Percentiles rank a stretch among this genome's conserved stretches.
Conservation (phyloP, 2,797 vertebrate genomes). For the Orestias chungarensis region DNA sequence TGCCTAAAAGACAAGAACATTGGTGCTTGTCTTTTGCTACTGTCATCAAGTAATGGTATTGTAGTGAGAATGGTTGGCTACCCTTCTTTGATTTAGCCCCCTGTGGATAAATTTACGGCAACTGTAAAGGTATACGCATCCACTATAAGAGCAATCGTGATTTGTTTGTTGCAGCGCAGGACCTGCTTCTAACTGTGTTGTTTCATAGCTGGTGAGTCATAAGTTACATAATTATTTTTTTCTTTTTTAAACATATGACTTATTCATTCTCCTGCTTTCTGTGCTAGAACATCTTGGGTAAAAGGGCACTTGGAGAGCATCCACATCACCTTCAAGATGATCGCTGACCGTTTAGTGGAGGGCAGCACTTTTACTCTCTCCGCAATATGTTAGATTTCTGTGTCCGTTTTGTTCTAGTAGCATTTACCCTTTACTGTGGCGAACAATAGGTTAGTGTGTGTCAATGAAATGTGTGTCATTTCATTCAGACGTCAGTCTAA, state of each 20-base stretch:
- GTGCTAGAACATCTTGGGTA: slow-evolving; percentile 37
- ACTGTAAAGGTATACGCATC: slow-evolving; percentile 39
- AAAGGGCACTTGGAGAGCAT: slow-evolving; percentile 36
- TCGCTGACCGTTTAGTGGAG: background rate
- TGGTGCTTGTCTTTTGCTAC: too few species aligned
- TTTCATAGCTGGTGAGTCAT: slow-evolving; percentile 74
- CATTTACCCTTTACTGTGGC: slow-evolving; percentile 24
- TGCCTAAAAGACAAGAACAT: slow-evolving; percentile 27
- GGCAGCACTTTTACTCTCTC: slow-evolving; percentile 29
- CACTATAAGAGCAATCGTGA: slow-evolving; percentile 27
- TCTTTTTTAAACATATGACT: slow-evolving; percentile 70
- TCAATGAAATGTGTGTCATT: slow-evolving; percentile 8
- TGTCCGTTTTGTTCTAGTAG: slow-evolving; percentile 14
- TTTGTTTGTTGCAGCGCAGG: slow-evolving; percentile 46
- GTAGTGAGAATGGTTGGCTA: slow-evolving; percentile 31
- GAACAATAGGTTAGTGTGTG: slow-evolving; percentile 25
- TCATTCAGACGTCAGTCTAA: slow-evolving; percentile 24
- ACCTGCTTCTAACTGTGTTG: slow-evolving; percentile 53
- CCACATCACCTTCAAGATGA: slow-evolving; percentile 27
- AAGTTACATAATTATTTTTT: slow-evolving; percentile 77
- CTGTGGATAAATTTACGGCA: slow-evolving; percentile 30
- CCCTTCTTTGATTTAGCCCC: slow-evolving; percentile 26
- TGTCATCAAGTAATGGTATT: slow-evolving; percentile 28
- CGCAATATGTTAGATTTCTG: slow-evolving; percentile 28
- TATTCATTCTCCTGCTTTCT: slow-evolving; percentile 66